These are phyloP conservation scores for Nebria salina DNA, from an alignment of 2,888 invertebrate genomes.

Conservation along the genomic window DNA sequence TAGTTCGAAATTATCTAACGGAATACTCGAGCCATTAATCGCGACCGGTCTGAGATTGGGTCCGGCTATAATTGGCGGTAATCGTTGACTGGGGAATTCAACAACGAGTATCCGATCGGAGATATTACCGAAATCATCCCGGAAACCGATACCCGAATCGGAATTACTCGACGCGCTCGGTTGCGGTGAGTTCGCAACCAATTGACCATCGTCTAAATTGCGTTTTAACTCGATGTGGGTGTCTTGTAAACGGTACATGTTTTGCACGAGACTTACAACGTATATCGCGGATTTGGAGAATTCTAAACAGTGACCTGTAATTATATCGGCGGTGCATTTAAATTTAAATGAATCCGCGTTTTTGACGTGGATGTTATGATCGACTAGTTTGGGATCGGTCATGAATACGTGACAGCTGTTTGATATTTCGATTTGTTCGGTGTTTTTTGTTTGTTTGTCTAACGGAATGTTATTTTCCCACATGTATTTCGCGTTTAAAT, in stretches of 20 bases:
- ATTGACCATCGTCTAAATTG: slow-evolving; percentile 59
- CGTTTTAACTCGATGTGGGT: slow-evolving; percentile 48
- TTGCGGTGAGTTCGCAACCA: slow-evolving; percentile 81
- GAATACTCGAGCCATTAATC: slow-evolving; percentile 55
- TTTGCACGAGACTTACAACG: slow-evolving; percentile 76
- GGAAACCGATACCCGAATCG: slow-evolving; percentile 94
- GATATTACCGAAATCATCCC: slow-evolving; percentile 86
- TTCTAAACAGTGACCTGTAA: slow-evolving; percentile 83
- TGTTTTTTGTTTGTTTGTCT: slow-evolving; percentile 47
- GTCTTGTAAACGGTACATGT: slow-evolving; percentile 75
- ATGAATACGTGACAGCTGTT: slow-evolving; percentile 96
- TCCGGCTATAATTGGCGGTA: slow-evolving; percentile 51
- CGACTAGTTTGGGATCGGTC: slow-evolving; percentile 85
- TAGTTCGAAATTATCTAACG: slow-evolving; percentile 19
- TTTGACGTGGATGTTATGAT: slow-evolving; percentile 82
- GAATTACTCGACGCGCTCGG: slow-evolving; percentile 93
- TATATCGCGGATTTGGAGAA: slow-evolving; percentile 89
- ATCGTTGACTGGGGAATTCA: slow-evolving; percentile 70
- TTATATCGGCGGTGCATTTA: slow-evolving; percentile 81
- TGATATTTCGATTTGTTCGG: slow-evolving; percentile 70
- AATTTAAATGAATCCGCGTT: slow-evolving; percentile 87
- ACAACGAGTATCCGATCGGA: slow-evolving; percentile 83
- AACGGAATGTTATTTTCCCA: slow-evolving; percentile 40
- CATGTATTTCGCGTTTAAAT: slow-evolving; percentile 52
- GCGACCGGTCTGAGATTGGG: slow-evolving; percentile 56